Percentiles rank a stretch among this genome's conserved stretches.
Conservation (phyloP, 2,113 vertebrate species). For the Catharus bicknelli region DNA sequence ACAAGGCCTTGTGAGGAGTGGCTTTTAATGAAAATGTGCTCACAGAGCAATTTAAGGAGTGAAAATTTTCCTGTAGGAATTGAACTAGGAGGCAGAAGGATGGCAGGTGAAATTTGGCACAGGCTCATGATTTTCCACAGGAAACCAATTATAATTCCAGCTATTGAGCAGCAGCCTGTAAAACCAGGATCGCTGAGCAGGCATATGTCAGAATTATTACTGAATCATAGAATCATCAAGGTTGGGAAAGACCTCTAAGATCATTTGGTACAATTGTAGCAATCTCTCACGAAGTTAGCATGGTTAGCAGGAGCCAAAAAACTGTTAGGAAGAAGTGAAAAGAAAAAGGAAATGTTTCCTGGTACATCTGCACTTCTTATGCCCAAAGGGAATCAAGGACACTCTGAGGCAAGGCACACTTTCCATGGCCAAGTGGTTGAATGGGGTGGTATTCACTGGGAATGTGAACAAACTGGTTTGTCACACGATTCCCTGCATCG, state of each 20-base stretch:
- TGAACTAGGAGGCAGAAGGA: background rate
- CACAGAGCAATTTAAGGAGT: background rate
- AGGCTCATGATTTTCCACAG: background rate
- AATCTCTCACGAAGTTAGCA: background rate
- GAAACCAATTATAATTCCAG: background rate
- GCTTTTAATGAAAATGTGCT: background rate
- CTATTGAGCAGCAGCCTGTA: accelerated
- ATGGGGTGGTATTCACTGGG: background rate
- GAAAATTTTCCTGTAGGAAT: background rate
- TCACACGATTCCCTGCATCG: accelerated
- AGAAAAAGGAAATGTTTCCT: background rate
- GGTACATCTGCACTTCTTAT: background rate
- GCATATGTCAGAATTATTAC: background rate
- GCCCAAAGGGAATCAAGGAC: background rate
- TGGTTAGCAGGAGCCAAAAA: background rate
- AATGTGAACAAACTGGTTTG: background rate
- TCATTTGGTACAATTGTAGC: background rate
- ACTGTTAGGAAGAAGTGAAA: background rate
- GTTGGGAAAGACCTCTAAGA: background rate
- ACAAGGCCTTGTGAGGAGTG: accelerated
- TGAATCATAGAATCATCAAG: background rate
- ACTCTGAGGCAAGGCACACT: background rate
- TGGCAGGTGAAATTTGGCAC: background rate
- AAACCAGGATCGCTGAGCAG: background rate
- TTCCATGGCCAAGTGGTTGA: background rate